phyloP scores from a whole-genome alignment of 2,797 vertebrate genomes.

The Enteromius argenteus region DNA sequence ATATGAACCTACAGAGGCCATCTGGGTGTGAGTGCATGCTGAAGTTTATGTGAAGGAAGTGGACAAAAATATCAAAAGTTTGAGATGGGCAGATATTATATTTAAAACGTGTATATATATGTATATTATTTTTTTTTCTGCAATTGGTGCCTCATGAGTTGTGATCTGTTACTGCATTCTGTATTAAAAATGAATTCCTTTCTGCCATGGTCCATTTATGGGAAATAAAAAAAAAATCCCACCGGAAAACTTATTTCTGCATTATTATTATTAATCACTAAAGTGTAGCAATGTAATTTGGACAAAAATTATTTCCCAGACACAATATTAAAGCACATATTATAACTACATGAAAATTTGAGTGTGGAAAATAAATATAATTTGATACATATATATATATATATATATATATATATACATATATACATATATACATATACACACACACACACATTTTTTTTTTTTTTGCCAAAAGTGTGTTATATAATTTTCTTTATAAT shows the following conservation, averaged over 20 bases:
- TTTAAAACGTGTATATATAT: constrained; percentile 75
- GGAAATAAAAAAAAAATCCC: constrained; percentile 74
- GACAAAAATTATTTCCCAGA: too few relatives aligned
- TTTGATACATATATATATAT: too few relatives aligned
- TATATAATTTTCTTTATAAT: too few relatives aligned
- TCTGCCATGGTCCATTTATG: constrained; percentile 76
- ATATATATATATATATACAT: too few relatives aligned
- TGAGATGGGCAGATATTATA: constrained; percentile 71
- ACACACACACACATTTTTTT: too few relatives aligned
- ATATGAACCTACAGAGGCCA: constrained; percentile 69
- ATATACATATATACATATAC: too few relatives aligned
- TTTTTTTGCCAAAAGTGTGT: too few relatives aligned
- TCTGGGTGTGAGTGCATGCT: constrained; percentile 78
- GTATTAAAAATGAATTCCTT: constrained; percentile 71
- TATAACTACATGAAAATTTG: too few relatives aligned
- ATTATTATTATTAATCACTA: not conserved
- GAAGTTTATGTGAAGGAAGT: constrained; percentile 78
- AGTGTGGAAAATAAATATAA: too few relatives aligned
- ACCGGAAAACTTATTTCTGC: constrained; percentile 60
- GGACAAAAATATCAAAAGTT: constrained; percentile 65
- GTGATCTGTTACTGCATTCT: constrained; percentile 63
- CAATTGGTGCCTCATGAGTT: constrained; percentile 81
- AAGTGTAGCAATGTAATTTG: too few relatives aligned
- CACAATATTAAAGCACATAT: too few relatives aligned
- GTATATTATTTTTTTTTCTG: constrained; percentile 66